Percentiles rank a stretch among this genome's conserved stretches.
These are phyloP conservation scores for Hypothenemus hampei DNA, from an alignment of 1,140 invertebrate species.

Conservation along the genomic window DNA sequence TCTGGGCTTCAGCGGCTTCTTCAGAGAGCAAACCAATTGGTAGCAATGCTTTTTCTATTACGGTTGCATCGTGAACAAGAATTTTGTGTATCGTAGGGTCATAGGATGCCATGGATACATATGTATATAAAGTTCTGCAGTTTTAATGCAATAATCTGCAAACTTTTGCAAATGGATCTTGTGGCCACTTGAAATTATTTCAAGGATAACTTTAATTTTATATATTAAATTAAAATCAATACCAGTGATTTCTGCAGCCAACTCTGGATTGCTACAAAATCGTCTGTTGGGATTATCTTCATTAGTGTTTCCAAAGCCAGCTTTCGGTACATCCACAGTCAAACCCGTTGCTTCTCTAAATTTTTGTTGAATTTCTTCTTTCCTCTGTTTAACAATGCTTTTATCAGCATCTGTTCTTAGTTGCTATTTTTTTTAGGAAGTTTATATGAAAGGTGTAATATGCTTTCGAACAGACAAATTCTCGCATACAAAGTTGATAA, in stretches of 20 bases:
- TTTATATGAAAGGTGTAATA: conserved; percentile 31
- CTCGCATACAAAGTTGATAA: conserved; percentile 29
- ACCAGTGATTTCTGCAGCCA: conserved; percentile 35
- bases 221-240: conserved; percentile 29
- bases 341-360: conserved; percentile 37
- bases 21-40: conserved; percentile 36
- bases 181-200: conserved; percentile 33
- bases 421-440: not conserved
- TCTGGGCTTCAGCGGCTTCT: conserved; percentile 30
- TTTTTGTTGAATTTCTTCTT: conserved; percentile 38
- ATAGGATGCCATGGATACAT: conserved; percentile 42
- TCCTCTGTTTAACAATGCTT: conserved; percentile 28
- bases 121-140: conserved; percentile 32
- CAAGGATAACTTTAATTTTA: conserved; percentile 31
- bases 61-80: conserved; percentile 33
- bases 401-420: conserved; percentile 18
- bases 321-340: conserved; percentile 42
- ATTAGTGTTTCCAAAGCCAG: conserved; percentile 41
- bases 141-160: conserved; percentile 19
- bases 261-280: conserved; percentile 40
- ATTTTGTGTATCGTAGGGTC: conserved; percentile 44
- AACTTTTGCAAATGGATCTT: conserved; percentile 35
- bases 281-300: conserved; percentile 41
- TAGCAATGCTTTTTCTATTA: conserved; percentile 34
- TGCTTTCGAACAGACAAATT: conserved; percentile 43